Evolutionary conservation across 2,797 vertebrate species (phyloP).

Genomic region (Octomys mimax): DNA sequence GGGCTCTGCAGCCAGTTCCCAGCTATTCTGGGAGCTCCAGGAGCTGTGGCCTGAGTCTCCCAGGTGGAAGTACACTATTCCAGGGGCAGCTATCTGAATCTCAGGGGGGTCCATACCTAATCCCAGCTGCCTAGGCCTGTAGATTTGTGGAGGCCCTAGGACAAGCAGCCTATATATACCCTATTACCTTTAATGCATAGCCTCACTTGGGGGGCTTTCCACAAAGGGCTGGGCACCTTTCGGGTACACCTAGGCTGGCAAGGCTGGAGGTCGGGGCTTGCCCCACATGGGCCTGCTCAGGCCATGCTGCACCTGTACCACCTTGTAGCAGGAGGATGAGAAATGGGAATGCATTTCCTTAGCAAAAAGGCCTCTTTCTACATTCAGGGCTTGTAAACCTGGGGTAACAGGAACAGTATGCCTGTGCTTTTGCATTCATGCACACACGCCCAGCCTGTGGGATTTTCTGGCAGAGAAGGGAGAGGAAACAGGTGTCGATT

Average conservation of each 20-base stretch:
- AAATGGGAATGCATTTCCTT: not conserved
- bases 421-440: rapidly evolving
- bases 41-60: conserved; percentile 75
- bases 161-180: not conserved
- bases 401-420: not conserved
- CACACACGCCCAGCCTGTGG: not conserved
- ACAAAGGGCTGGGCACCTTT: not conserved
- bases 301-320: not conserved
- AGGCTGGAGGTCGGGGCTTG: not conserved
- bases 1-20: not conserved
- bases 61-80: not conserved
- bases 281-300: not conserved
- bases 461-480: conserved; percentile 39
- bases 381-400: not conserved
- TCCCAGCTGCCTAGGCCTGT: not conserved
- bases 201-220: not conserved
- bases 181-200: not conserved
- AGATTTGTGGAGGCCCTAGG: not conserved
- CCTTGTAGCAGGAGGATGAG: not conserved
- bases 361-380: not conserved
- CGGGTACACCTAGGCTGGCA: not conserved
- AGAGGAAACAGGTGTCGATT: conserved; percentile 56
- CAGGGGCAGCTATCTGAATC: not conserved
- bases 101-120: not conserved
- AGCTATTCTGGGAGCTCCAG: not conserved